Percentiles rank a stretch among this genome's conserved stretches.
These are phyloP conservation scores for Brachyalestes nurse DNA, from an alignment of 2,797 vertebrate species.

Conservation along the genomic window DNA sequence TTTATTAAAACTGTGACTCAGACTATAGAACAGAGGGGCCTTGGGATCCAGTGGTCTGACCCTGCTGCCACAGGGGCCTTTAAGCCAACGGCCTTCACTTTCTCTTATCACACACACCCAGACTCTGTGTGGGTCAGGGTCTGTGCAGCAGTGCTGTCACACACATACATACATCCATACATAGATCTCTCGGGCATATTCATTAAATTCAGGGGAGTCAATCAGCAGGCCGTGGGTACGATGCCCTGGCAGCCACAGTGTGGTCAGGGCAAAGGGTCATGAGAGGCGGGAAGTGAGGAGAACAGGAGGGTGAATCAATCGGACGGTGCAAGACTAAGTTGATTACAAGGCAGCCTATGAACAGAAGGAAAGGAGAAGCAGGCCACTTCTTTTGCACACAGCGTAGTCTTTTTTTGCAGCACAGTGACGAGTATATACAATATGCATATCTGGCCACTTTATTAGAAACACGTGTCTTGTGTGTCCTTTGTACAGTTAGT, in stretches of 20 bases:
- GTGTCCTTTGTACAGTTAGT: not conserved
- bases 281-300: constrained; percentile 29
- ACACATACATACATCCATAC: constrained; percentile 6
- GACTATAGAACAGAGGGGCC: constrained; percentile 23
- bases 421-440: not conserved
- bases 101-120: constrained; percentile 54
- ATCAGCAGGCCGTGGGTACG: constrained; percentile 10
- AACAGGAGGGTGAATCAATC: not conserved
- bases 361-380: not conserved
- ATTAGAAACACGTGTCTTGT: too few species aligned
- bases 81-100: constrained; percentile 26
- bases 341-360: constrained; percentile 25
- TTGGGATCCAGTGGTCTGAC: constrained; percentile 37
- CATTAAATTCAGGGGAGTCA: constrained; percentile 35
- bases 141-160: not conserved
- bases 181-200: constrained; percentile 37
- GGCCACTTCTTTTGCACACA: not conserved
- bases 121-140: constrained; percentile 37
- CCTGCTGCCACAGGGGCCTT: constrained; percentile 37
- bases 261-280: constrained; percentile 24
- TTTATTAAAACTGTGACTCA: constrained; percentile 54
- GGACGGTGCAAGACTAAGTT: constrained; percentile 21
- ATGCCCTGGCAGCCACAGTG: constrained; percentile 16
- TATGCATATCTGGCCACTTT: not conserved
- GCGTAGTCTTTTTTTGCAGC: not conserved